phyloP scores from a whole-genome alignment of 2,113 vertebrate genomes.

The Plotosus lineatus region DNA sequence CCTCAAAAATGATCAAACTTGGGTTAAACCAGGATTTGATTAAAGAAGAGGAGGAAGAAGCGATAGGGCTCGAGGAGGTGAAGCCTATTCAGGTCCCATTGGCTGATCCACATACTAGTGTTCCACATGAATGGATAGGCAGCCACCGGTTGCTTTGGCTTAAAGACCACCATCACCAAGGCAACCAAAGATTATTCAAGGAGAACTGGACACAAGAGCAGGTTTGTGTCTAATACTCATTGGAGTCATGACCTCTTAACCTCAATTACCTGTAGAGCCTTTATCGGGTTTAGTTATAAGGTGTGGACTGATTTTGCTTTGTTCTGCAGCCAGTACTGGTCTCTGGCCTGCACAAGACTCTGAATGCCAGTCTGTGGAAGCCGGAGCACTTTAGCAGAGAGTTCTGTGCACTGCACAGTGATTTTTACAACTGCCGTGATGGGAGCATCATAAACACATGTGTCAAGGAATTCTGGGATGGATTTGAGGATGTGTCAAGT shows the following conservation, averaged over 20 bases:
- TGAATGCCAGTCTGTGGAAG: slow-evolving; percentile 83
- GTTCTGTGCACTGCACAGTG: slow-evolving; percentile 82
- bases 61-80: slow-evolving; percentile 15
- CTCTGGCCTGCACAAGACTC: slow-evolving; percentile 82
- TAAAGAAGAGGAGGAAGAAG: slow-evolving; percentile 65
- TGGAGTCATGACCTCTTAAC: background rate
- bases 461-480: slow-evolving; percentile 89
- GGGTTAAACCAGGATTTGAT: slow-evolving; percentile 72
- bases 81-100: slow-evolving; percentile 39
- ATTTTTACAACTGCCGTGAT: slow-evolving; percentile 86
- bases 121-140: slow-evolving; percentile 83
- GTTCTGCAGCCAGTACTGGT: slow-evolving; percentile 78
- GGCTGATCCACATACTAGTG: slow-evolving; percentile 63
- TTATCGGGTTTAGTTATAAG: background rate
- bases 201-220: slow-evolving; percentile 84
- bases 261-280: background rate
- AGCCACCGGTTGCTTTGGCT: slow-evolving; percentile 83
- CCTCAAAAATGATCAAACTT: slow-evolving; percentile 76
- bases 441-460: slow-evolving; percentile 79
- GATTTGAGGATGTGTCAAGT: slow-evolving; percentile 89
- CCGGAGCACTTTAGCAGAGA: slow-evolving; percentile 80
- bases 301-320: background rate
- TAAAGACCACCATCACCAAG: slow-evolving; percentile 79
- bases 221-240: slow-evolving; percentile 66
- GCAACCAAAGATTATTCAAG: slow-evolving; percentile 86